These are phyloP conservation scores for Sula dactylatra DNA, from an alignment of 2,113 vertebrate species.

Conservation along the genomic window DNA sequence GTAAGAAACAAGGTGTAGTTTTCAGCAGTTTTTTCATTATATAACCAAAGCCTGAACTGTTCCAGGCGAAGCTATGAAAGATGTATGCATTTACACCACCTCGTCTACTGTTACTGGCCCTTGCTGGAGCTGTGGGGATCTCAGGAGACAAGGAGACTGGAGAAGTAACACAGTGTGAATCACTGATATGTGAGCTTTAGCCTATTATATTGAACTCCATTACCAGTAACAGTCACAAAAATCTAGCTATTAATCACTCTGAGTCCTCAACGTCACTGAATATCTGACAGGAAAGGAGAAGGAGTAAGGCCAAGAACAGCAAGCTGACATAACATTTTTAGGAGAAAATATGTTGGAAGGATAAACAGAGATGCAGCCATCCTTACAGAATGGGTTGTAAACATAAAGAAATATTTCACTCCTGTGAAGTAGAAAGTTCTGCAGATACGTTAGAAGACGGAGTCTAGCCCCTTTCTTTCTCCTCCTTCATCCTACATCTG, in stretches of 20 bases:
- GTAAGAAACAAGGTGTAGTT: not conserved
- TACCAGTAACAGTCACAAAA: not conserved
- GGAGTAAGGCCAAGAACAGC: not conserved
- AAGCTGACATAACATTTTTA: conserved; percentile 22
- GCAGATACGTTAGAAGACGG: not conserved
- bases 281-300: not conserved
- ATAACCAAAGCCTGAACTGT: not conserved
- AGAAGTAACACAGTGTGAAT: not conserved
- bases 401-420: not conserved
- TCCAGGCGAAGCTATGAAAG: not conserved
- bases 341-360: not conserved
- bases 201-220: not conserved
- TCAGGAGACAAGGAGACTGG: not conserved
- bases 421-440: not conserved
- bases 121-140: not conserved
- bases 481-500: not conserved
- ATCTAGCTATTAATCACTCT: not conserved
- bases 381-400: not conserved
- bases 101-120: not conserved
- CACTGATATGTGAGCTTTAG: not conserved
- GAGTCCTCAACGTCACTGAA: not conserved
- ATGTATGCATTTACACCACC: not conserved
- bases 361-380: not conserved
- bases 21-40: not conserved
- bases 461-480: not conserved